Evolutionary conservation across 2,888 invertebrate genomes (phyloP), one percentile per base, ranked within the genome.

Genomic region (Elgonia sp.): DNA sequence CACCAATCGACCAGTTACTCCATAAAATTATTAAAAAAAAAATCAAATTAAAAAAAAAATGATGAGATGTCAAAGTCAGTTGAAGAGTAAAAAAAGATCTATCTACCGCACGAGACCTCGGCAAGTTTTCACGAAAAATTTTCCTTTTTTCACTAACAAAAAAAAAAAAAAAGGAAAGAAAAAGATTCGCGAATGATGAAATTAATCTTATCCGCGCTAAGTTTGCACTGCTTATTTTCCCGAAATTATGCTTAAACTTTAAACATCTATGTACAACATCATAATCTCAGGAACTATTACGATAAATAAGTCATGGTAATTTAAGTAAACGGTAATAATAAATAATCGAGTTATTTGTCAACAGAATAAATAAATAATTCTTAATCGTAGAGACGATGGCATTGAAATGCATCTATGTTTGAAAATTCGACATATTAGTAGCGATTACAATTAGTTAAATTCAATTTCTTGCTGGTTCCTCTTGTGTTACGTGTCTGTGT

Each of bases 81-180:
- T 8, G 1, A 90, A 29, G 92, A 92, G 91, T 91, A 91, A 91
- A 92, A 91, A 92, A 93, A 89, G 90, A 87, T 91, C 91, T 91
- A 91, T 91, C 92, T 92, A 93, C 91, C 91, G 67, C 79, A 73
- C 79, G 85, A 80, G 79, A 80, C 72, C 84, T 84, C 84, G 76
- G 76, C 60, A 65, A 72, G 55, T 82, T 42, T 55, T 37, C 39
- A 46, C 40, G 57, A 8, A n/a, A 53, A 46, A 20, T 20, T 29
- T 37, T 60, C 60, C 60, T 29, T 60, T 60, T 14, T 14, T 40
- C 10, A n/a, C n/a, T 40, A 3, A 18, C 70, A 20, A 29, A n/a
- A 69, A n/a, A n/a, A 8, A 50, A 50, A 69, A 63, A 21, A n/a
- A 77, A n/a, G n/a, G n/a, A n/a, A 65, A 20, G 2, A 16, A 55